These are phyloP conservation scores for Pantherophis vulpinus DNA, from an alignment of 2,797 vertebrate species.

Conservation along the genomic window DNA sequence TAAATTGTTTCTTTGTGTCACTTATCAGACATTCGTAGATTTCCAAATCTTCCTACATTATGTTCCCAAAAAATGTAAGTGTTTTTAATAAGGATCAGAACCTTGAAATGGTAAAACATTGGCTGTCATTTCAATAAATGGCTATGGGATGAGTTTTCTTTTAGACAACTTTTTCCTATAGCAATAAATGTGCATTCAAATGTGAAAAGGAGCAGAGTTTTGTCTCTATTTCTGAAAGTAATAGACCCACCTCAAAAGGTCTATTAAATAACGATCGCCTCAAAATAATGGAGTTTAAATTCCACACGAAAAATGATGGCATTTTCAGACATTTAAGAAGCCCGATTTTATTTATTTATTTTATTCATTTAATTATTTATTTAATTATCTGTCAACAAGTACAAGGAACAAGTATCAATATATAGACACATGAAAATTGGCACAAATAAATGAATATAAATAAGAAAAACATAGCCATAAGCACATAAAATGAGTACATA, in stretches of 20 bases:
- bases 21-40: neutral
- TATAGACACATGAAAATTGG: too few relatives aligned
- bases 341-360: neutral
- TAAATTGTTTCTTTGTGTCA: neutral
- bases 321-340: neutral
- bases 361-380: too few relatives aligned
- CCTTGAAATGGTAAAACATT: neutral
- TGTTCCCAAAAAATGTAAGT: neutral
- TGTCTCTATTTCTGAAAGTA: neutral
- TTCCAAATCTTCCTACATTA: neutral
- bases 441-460: too few relatives aligned
- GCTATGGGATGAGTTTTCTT: neutral
- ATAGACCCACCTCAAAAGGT: neutral
- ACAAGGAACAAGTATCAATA: too few relatives aligned
- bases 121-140: neutral
- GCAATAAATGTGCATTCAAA: neutral
- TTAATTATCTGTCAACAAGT: too few relatives aligned
- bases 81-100: neutral
- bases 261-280: neutral
- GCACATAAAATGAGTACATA: too few relatives aligned
- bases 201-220: neutral
- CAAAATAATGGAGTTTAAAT: neutral
- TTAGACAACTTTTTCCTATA: neutral
- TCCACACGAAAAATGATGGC: neutral
- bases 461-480: too few relatives aligned